Evolutionary conservation across 2,113 vertebrate species (phyloP).

Genomic region (Gallinago undulata): DNA sequence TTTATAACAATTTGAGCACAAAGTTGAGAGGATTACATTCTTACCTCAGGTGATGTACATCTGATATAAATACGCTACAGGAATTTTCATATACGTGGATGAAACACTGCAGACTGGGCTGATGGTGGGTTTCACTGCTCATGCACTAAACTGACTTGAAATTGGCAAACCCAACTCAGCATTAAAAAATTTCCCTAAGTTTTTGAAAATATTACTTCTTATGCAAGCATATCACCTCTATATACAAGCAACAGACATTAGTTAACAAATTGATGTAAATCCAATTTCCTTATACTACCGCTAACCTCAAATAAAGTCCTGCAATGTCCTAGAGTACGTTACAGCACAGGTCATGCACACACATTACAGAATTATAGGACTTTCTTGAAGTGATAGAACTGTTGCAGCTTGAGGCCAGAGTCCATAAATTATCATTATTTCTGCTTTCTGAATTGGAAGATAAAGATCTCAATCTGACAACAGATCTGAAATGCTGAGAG

Average conservation of each 20-base stretch:
- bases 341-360: not conserved
- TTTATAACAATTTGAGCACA: not conserved
- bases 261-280: not conserved
- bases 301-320: not conserved
- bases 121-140: not conserved
- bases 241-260: not conserved
- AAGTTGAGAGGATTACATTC: not conserved
- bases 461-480: not conserved
- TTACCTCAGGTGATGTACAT: not conserved
- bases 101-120: not conserved
- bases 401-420: not conserved
- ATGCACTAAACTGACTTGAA: not conserved
- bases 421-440: not conserved
- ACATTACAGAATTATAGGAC: not conserved
- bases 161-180: not conserved
- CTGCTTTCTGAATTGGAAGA: not conserved
- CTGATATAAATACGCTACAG: not conserved
- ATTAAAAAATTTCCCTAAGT: not conserved
- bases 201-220: not conserved
- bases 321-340: not conserved
- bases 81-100: not conserved
- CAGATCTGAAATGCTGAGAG: not conserved
- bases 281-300: accelerated
- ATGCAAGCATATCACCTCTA: not conserved
- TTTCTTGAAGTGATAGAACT: not conserved